phyloP scores from a whole-genome alignment of 2,113 vertebrate genomes.

The Tragelaphus scriptus region DNA sequence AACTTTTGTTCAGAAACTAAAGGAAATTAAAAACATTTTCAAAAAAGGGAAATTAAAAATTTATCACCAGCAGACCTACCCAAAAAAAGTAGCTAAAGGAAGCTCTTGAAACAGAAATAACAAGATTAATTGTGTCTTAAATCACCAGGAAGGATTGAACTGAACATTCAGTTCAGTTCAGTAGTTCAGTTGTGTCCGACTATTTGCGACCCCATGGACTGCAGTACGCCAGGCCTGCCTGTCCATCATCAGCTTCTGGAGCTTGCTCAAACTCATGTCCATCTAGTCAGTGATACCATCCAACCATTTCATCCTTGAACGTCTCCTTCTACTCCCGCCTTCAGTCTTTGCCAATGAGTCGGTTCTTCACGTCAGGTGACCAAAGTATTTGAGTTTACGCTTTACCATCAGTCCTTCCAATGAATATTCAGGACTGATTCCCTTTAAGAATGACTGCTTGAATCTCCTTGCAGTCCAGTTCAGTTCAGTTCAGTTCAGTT shows the following conservation, averaged over 20 bases:
- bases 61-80: not conserved
- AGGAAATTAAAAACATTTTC: not conserved
- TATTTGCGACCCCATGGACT: not conserved
- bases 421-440: not conserved
- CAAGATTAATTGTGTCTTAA: not conserved
- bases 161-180: not conserved
- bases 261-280: not conserved
- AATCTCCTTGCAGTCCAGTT: not conserved
- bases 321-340: rapidly evolving
- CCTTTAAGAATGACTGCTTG: not conserved
- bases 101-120: not conserved
- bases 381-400: not conserved
- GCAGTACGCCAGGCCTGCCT: not conserved
- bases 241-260: not conserved
- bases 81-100: not conserved
- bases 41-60: not conserved
- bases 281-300: not conserved
- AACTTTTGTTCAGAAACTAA: not conserved
- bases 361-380: not conserved
- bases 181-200: rapidly evolving
- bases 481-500: too few relatives aligned
- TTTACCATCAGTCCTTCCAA: not conserved
- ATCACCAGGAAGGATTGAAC: not conserved
- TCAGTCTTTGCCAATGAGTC: not conserved
- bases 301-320: not conserved